Evolutionary conservation across 2,888 invertebrate species (phyloP).

Genomic region (Argyresthia goedartella): DNA sequence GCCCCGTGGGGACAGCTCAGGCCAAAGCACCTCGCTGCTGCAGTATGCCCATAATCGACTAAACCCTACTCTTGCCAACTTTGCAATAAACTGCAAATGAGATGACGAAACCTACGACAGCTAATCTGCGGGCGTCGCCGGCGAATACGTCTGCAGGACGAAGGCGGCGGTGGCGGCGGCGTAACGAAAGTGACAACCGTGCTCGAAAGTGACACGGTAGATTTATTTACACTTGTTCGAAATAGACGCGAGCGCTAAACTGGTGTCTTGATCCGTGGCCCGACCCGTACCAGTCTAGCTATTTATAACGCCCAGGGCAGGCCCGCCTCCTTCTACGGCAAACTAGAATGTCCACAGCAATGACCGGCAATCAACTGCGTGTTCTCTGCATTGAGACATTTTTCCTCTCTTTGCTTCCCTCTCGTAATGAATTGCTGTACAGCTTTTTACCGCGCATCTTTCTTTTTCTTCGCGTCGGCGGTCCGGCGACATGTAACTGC

Average conservation of each 20-base stretch:
- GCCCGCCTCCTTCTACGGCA: constrained; percentile 57
- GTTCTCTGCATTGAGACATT: constrained; percentile 42
- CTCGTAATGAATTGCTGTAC: constrained; percentile 26
- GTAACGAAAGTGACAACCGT: constrained; percentile 59
- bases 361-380: constrained; percentile 40
- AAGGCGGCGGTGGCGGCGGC: constrained; percentile 9
- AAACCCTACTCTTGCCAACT: no score
- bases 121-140: no score
- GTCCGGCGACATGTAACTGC: constrained; percentile 17
- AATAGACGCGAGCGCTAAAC: constrained; percentile 59
- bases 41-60: no score
- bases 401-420: constrained; percentile 38
- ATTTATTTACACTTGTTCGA: constrained; percentile 65
- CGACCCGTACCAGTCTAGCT: constrained; percentile 33
- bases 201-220: constrained; percentile 57
- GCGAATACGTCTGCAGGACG: background rate
- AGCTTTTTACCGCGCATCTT: constrained; percentile 23
- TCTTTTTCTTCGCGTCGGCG: constrained; percentile 14
- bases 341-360: constrained; percentile 43
- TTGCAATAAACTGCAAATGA: no score
- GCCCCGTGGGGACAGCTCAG: constrained; percentile 1
- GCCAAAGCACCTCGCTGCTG: no score
- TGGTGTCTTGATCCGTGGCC: constrained; percentile 53
- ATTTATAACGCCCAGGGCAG: constrained; percentile 55
- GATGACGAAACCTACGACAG: no score